Conservation (phyloP, 2,888 invertebrate species). For the Diarsia brunnea region DNA sequence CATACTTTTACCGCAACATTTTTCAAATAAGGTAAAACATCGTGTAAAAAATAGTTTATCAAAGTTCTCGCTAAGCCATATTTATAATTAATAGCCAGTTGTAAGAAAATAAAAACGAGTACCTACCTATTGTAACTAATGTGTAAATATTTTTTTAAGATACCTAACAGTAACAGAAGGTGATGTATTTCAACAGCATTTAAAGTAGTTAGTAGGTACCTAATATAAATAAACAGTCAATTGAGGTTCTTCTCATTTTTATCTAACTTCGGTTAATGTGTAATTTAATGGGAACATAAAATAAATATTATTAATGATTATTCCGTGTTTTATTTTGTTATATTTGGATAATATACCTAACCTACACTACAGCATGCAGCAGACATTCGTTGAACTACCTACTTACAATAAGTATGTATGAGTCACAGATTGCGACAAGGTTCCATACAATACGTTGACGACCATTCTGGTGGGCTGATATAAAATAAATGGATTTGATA, state of each 20-base stretch:
- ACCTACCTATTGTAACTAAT: not conserved
- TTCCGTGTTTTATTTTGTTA: slow-evolving; percentile 4
- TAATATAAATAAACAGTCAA: not conserved
- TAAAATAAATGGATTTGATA: no score
- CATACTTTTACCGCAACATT: slow-evolving; percentile 19
- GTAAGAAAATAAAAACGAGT: not conserved
- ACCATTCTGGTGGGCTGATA: no score
- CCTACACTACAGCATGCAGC: no score
- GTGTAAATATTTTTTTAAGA: not conserved
- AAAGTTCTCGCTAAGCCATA: not conserved
- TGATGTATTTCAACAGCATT: slow-evolving; percentile 41
- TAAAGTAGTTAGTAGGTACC: not conserved
- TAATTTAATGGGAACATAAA: not conserved
- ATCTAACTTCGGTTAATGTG: not conserved
- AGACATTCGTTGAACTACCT: no score
- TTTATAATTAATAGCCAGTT: not conserved
- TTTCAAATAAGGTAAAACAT: not conserved
- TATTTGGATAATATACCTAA: not conserved
- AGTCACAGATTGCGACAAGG: no score
- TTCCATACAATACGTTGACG: no score
- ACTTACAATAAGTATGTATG: no score
- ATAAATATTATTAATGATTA: not conserved
- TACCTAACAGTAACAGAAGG: not conserved
- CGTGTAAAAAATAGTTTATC: not conserved
- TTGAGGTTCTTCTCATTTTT: not conserved